Conservation (phyloP, 92 coral and sea anemone genomes). For the Hydrozoanthus gracilis region DNA sequence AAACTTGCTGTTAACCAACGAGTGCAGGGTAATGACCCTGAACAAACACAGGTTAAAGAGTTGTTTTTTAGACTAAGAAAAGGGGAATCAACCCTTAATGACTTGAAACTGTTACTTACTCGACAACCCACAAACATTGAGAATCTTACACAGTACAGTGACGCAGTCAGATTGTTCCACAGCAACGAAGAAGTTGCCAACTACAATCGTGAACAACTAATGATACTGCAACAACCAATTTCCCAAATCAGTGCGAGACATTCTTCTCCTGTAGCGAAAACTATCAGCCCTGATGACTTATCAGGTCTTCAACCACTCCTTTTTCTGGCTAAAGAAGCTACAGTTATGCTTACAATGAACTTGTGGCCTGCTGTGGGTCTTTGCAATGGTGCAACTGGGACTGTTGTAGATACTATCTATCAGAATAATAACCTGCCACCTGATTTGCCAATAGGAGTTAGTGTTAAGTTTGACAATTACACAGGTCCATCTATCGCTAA, state of each 20-base stretch:
- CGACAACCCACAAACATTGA: too few species aligned
- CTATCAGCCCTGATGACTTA: not conserved
- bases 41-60: too few species aligned
- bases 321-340: constrained; percentile 10
- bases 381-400: not conserved
- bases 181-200: not conserved
- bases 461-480: too few species aligned
- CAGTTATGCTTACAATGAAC: not conserved
- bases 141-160: too few species aligned
- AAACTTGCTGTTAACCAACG: too few species aligned
- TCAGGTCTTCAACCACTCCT: constrained; percentile 12
- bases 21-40: too few species aligned
- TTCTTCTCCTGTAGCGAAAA: constrained; percentile 3
- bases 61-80: too few species aligned
- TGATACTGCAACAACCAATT: not conserved
- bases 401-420: constrained; percentile 29
- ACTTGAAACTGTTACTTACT: too few species aligned
- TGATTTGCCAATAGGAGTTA: too few species aligned
- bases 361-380: not conserved
- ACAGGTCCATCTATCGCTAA: constrained; percentile 18
- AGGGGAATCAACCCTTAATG: too few species aligned
- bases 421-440: not conserved
- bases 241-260: constrained; percentile 7
- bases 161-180: not conserved
- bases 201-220: not conserved